Evolutionary conservation across 2,888 invertebrate genomes (phyloP), one percentile per base, ranked within the genome.

Genomic region (Hylaea fasciaria): DNA sequence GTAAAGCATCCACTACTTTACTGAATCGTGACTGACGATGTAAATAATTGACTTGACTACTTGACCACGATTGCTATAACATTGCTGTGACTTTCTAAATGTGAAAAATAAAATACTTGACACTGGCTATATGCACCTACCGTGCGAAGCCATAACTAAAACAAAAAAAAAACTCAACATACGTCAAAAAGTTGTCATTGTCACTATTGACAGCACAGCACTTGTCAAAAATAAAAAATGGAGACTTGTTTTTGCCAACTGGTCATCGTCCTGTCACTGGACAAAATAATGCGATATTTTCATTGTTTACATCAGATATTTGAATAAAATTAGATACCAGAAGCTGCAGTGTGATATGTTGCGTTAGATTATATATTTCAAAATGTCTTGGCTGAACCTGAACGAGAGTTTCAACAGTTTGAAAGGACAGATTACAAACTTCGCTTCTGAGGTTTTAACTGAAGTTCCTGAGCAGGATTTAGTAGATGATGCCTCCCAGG

Each of bases 361-460:
- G 71, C 65, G 69, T 63, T 76, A 74, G 70, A 67, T 65, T 57
- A 54, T 64, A 17, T 13, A 37, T 55, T 62, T 57, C 39, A 89
- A 82, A 75, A 95, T 95, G 95, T 94, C 95, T 85, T 95, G 95
- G 95, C 90, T 95, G 62, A 94, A 94, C 83, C 78, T 93, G 61
- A 95, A 95, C 83, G 93, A 94, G 75, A 94, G 94, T 89, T 89
- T 94, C 70, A 94, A 86, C 81, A 94, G 93, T 87, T 89, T 98
- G 69, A 97, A 97, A 86, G 98, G 97, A 71, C 98, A 98, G 93
- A 94, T 98, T 77, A 94, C 95, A 37, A 97, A 94, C 91, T 96
- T 98, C 78, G 97, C 98, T 61, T 96, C 96, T 83, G 97, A 97
- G 89, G 97, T 98, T 73, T 93, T 98, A 81, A 95, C 96, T 68